phyloP scores from a whole-genome alignment of 92 coral and sea anemone species.

The Bergia sp. region DNA sequence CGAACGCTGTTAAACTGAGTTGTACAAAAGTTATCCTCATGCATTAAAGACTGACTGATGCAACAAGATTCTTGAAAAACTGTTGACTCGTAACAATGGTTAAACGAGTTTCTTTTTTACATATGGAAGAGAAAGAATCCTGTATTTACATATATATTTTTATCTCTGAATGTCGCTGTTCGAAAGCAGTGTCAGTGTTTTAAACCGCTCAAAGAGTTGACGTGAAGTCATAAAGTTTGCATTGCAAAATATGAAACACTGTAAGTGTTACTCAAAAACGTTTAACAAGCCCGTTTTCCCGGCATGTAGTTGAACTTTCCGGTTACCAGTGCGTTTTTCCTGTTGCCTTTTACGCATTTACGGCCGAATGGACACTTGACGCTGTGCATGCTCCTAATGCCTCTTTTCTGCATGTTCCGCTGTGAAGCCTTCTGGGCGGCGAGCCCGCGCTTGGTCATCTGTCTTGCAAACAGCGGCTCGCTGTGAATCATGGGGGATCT shows the following conservation, averaged over 20 bases:
- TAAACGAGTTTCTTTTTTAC: too few relatives aligned
- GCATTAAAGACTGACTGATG: background rate
- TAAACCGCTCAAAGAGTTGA: background rate
- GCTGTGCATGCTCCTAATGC: conserved; percentile 31
- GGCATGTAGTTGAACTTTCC: conserved; percentile 18
- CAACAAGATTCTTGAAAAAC: background rate
- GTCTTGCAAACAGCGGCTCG: conserved; percentile 1
- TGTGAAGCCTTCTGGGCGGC: conserved; percentile 30
- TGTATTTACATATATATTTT: background rate
- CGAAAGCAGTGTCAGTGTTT: background rate
- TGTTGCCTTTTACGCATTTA: conserved; percentile 30
- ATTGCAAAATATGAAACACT: background rate
- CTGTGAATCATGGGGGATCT: conserved; percentile 8
- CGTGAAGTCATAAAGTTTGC: too few relatives aligned
- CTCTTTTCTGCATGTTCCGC: background rate
- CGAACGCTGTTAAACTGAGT: too few relatives aligned
- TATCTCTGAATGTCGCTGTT: background rate
- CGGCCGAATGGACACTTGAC: conserved; percentile 11
- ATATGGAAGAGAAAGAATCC: background rate
- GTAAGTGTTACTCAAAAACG: background rate
- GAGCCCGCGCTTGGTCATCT: conserved; percentile 45
- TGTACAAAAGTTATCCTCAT: too few relatives aligned
- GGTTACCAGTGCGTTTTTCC: conserved; percentile 22
- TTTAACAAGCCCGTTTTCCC: conserved; percentile 16
- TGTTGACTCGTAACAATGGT: background rate